Evolutionary conservation across 2,888 invertebrate species (phyloP), one percentile per base, ranked within the genome.

Genomic region (Pristionchus fissidentatus): DNA sequence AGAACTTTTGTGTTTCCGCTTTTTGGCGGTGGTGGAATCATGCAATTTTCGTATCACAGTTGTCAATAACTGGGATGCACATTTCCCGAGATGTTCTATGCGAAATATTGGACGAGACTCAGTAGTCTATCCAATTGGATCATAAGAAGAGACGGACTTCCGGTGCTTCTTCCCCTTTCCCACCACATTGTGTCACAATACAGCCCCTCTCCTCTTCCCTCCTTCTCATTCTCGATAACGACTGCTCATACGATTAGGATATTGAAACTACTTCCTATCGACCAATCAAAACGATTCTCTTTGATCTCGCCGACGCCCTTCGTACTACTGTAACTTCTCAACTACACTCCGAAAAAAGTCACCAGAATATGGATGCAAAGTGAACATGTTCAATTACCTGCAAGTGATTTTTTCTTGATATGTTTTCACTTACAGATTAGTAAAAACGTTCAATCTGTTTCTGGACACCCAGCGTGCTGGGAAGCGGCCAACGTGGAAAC

Each of bases 301-400:
- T 79, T 79, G 79, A 79, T 79, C 79, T 46, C n/a, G 15, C 57
- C 1, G n/a, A n/a, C n/a, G 13, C 10, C n/a, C 70, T 49, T 55
- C 41, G 55, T n/a, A 22, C 55, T 79, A 52, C 52, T n/a, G 41
- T 79, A 52, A n/a, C 8, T 15, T 10, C 10, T 13, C 10, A 22
- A 15, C 26, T 15, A 60, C 60, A 8, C n/a, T n/a, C n/a, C n/a
- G n/a, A n/a, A n/a, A n/a, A n/a, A n/a, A n/a, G n/a, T n/a, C n/a
- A n/a, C n/a, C n/a, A n/a, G n/a, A n/a, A n/a, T n/a, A n/a, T n/a
- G n/a, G n/a, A n/a, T 0, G 38, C 29, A 26, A 29, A 57, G 57
- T 7, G n/a, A 13, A 29, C 57, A 57, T 26, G 57, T 10, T 3
- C 29, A 57, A 57, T 29, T 8, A 55, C 13, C 55, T 15, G 4